Evolutionary conservation across 2,888 invertebrate genomes (phyloP).

Genomic region (Lepas anatifera): DNA sequence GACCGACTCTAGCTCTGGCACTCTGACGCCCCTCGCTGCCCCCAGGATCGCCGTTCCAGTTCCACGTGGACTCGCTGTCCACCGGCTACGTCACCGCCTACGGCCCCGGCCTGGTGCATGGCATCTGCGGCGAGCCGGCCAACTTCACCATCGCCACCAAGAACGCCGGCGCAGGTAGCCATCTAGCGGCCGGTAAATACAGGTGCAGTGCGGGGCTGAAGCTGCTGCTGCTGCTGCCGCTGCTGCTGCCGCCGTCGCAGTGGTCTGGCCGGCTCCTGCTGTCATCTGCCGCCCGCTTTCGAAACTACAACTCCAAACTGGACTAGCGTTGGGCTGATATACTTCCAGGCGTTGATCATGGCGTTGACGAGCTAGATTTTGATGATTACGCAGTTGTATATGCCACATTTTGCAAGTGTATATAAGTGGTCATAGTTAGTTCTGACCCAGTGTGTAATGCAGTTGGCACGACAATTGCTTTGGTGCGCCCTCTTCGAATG

Average conservation of each 20-base stretch:
- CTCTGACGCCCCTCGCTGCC: no score
- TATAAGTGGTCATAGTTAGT: no score
- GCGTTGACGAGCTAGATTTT: no score
- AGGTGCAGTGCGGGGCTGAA: background rate
- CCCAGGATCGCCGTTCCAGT: conserved; percentile 93
- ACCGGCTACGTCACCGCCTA: conserved; percentile 95
- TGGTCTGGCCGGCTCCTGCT: background rate
- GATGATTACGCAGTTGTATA: no score
- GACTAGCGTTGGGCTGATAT: no score
- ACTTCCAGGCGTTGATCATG: no score
- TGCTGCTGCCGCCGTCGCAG: background rate
- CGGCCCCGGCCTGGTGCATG: conserved; percentile 81
- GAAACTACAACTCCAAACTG: no score
- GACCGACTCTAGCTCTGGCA: no score
- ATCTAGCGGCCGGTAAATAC: background rate
- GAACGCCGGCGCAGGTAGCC: conserved; percentile 75
- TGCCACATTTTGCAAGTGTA: background rate
- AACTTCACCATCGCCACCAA: conserved; percentile 95
- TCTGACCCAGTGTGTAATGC: no score
- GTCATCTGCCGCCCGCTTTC: background rate
- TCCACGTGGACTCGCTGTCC: conserved; percentile 85
- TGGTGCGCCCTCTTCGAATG: no score
- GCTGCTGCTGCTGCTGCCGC: background rate
- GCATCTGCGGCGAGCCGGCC: conserved; percentile 87
- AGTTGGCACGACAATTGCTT: no score